A percentile compares a stretch with the other conserved stretches of the same genome.
These are phyloP conservation scores for Spheniscus mendiculus DNA, from an alignment of 2,113 vertebrate genomes.

Conservation along the genomic window DNA sequence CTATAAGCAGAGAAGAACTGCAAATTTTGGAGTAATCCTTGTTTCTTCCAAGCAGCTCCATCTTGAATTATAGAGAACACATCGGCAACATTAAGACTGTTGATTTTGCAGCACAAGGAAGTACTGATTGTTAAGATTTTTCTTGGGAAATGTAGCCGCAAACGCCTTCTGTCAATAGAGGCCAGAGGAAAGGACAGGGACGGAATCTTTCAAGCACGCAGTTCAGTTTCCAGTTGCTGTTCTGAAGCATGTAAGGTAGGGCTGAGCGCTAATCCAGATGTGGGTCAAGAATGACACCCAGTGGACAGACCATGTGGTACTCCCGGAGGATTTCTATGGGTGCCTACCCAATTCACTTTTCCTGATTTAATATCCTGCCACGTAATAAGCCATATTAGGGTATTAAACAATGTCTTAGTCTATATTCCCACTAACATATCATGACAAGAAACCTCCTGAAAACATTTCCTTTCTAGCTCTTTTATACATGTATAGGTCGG, in stretches of 20 bases:
- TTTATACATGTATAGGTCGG: background rate
- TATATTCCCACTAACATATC: background rate
- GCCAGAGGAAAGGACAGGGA: background rate
- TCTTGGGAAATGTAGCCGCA: background rate
- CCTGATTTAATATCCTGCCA: background rate
- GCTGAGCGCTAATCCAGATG: background rate
- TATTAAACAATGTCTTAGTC: background rate
- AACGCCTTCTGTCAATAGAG: background rate
- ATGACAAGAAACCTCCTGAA: background rate
- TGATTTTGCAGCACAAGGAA: background rate
- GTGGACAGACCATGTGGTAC: background rate
- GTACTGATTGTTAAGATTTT: background rate
- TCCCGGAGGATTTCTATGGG: background rate
- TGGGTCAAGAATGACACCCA: background rate
- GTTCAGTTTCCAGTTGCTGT: background rate
- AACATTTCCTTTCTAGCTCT: background rate
- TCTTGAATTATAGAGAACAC: background rate
- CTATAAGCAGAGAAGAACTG: background rate
- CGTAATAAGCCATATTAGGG: background rate
- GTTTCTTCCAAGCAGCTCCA: background rate
- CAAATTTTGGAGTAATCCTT: background rate
- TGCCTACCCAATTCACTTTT: background rate
- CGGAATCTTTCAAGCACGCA: background rate
- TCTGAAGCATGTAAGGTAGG: background rate
- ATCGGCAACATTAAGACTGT: background rate